Base-by-base conservation (phyloP, 2,888 invertebrate species). In the Ptychoptera albimana region DNA sequence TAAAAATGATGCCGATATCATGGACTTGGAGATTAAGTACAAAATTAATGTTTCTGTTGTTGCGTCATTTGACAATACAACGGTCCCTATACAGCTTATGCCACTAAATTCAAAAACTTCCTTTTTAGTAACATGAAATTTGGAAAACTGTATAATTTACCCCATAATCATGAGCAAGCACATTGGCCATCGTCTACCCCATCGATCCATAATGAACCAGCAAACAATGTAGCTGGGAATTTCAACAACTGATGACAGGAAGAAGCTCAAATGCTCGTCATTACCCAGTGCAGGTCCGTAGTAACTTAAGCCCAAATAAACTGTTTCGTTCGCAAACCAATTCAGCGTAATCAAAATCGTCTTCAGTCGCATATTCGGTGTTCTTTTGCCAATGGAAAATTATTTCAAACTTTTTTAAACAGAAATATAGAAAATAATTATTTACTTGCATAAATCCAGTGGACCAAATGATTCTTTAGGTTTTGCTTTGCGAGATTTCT, bases 241-340 rank as follows among this genome's bases (percentile, higher is more conserved):
- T 66, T 92, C 92, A 5, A 89, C 88, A 0, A 80, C 75, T 0
- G 86, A 85, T 2, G 88, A 86, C 38, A 92, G 70, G 49, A 89
- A 77, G 61, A 92, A 92, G 56, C 88, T 89, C 55, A 91, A 71
- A 63, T 91, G 88, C 55, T 88, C 83, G 61, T 89, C 84, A 55
- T 73, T 82, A 9, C 91, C 91, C 43, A 92, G 70, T 1, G 87
- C 82, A 9, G 91, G 89, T 0, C 89, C 88, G 55, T 92, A 92
- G 58, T 91, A 89, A 52, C 88, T 89, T 35, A 92, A 69, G 0
- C 92, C 92, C 13, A 92, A 82, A 58, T 92, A 92, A 2, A 91
- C 91, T 62, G 85, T 88, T 57, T 89, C 87, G 54, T 87, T 91
- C 41, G 89, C 88, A 60, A 92, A 89, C 89, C 88, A 89, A 60